phyloP scores from a whole-genome alignment of 2,797 vertebrate genomes.

The Gymnopithys bicolor region DNA sequence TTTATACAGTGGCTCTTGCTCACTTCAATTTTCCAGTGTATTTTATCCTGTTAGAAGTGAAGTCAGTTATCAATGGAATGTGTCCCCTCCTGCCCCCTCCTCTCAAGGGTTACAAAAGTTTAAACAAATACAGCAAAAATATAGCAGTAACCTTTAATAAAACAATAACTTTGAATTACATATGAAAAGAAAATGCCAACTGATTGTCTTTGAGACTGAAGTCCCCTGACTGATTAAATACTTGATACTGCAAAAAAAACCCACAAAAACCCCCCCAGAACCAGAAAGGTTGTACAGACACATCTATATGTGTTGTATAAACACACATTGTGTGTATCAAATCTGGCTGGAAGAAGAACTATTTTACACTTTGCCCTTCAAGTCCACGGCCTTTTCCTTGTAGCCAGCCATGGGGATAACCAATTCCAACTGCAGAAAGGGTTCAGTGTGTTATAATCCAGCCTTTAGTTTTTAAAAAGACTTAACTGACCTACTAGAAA shows the following conservation, averaged over 20 bases:
- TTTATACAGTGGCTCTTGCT: background rate
- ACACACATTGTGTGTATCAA: background rate
- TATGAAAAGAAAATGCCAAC: background rate
- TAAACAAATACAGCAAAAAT: background rate
- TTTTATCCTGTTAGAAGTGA: background rate
- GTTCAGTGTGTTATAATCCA: background rate
- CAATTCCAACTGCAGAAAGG: background rate
- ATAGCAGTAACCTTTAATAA: background rate
- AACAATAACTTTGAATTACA: background rate
- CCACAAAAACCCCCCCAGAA: background rate
- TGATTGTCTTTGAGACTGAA: background rate
- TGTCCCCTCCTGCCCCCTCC: background rate
- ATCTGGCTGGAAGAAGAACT: background rate
- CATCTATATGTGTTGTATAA: background rate
- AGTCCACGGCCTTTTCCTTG: background rate
- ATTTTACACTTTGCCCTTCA: background rate
- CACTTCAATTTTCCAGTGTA: conserved; percentile 20
- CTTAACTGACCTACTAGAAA: conserved; percentile 19
- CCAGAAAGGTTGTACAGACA: background rate
- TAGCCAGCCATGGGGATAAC: background rate
- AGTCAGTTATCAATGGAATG: background rate
- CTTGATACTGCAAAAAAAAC: background rate
- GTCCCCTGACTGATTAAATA: background rate
- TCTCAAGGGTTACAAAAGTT: background rate
- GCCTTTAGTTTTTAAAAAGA: conserved; percentile 24